Conservation (phyloP, 1,140 invertebrate genomes). For the Achatina immaculata region DNA sequence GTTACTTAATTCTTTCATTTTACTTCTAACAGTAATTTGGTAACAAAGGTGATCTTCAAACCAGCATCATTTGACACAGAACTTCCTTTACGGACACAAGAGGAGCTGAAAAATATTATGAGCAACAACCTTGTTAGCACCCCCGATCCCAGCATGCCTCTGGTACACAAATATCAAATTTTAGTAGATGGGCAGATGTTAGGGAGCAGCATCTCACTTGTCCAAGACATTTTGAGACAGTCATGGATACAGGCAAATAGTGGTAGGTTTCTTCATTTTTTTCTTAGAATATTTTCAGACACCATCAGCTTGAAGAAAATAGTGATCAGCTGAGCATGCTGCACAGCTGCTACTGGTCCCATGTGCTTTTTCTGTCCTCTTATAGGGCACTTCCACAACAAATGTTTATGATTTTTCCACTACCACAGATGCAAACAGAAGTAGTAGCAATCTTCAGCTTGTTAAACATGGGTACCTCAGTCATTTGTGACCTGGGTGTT, state of each 20-base stretch:
- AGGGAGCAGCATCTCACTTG: background rate
- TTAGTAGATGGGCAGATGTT: background rate
- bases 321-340: too few species aligned
- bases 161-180: background rate
- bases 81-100: background rate
- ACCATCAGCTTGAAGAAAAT: too few species aligned
- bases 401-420: too few species aligned
- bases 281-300: too few species aligned
- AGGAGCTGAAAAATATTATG: slow-evolving; percentile 3
- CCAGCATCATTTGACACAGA: background rate
- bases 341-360: too few species aligned
- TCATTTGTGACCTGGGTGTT: too few species aligned
- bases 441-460: too few species aligned
- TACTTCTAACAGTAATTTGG: background rate
- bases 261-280: background rate
- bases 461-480: too few species aligned
- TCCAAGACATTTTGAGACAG: background rate
- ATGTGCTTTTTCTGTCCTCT: too few species aligned
- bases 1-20: too few species aligned
- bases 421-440: too few species aligned
- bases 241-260: background rate
- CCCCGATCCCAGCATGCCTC: background rate
- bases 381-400: too few species aligned
- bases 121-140: background rate
- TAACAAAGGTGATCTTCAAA: slow-evolving; percentile 13